A percentile compares a stretch with the other conserved stretches of the same genome.
Conservation (phyloP, 2,888 invertebrate species). For the Disparrhopalites patrizii region DNA sequence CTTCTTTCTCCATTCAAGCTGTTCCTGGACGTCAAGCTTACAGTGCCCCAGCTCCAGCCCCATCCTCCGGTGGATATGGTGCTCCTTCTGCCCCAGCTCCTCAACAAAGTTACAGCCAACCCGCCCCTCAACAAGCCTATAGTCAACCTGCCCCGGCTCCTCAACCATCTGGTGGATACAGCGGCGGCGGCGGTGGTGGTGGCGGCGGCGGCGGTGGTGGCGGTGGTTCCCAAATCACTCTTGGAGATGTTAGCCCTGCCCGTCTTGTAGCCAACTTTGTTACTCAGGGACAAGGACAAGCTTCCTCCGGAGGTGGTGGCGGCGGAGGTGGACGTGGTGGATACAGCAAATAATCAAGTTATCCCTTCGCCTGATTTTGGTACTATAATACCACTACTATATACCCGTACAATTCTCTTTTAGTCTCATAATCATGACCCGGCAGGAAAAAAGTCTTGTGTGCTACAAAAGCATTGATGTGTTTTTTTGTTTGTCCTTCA, state of each 20-base stretch:
- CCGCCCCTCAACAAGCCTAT: conserved; percentile 4
- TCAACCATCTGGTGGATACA: conserved; percentile 11
- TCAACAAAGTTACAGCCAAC: not conserved
- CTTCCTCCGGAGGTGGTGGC: not conserved
- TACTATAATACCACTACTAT: too few relatives aligned
- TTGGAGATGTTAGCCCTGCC: conserved; percentile 29
- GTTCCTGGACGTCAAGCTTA: conserved; percentile 8
- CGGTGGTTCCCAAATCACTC: conserved; percentile 24
- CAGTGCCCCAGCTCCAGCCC: not conserved
- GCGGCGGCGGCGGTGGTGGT: not conserved
- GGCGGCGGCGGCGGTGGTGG: not conserved
- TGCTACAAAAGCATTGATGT: too few relatives aligned
- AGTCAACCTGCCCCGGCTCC: conserved; percentile 21
- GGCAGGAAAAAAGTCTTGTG: too few relatives aligned
- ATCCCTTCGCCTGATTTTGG: not conserved
- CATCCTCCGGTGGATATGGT: conserved; percentile 11
- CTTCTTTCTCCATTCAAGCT: not conserved
- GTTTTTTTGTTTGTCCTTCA: too few relatives aligned
- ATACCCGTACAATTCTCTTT: too few relatives aligned
- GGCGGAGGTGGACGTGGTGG: conserved; percentile 8
- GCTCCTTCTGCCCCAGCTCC: conserved; percentile 6
- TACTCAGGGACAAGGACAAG: conserved; percentile 24
- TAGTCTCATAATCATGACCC: too few relatives aligned
- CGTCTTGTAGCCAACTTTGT: conserved; percentile 34
- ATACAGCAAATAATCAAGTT: not conserved